phyloP scores from a whole-genome alignment of 2,113 vertebrate genomes.

The Daphoenositta chrysoptera region DNA sequence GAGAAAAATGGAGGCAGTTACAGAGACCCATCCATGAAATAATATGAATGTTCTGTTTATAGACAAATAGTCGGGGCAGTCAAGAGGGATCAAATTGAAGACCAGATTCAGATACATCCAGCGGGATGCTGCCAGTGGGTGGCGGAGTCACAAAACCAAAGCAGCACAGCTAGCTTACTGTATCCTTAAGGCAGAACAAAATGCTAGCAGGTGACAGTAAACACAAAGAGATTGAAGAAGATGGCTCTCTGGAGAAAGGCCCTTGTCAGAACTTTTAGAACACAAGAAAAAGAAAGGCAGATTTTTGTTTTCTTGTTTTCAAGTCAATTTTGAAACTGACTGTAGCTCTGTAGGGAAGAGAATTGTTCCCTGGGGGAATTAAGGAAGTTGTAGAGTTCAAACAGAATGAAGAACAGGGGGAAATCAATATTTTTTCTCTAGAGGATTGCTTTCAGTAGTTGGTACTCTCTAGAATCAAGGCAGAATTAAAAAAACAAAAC shows the following conservation, averaged over 20 bases:
- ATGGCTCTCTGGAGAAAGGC: slow-evolving; percentile 65
- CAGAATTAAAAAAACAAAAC: neutral
- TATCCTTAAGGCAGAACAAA: slow-evolving; percentile 46
- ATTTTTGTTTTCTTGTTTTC: slow-evolving; percentile 65
- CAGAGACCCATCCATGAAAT: neutral
- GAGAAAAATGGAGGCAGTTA: neutral
- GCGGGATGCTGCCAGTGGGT: neutral
- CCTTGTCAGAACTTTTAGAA: slow-evolving; percentile 66
- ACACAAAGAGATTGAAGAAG: slow-evolving; percentile 55
- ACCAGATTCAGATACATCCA: neutral
- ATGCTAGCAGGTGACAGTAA: slow-evolving; percentile 64
- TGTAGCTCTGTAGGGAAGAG: slow-evolving; percentile 51
- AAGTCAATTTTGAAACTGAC: slow-evolving; percentile 62
- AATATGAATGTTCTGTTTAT: neutral
- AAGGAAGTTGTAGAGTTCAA: slow-evolving; percentile 50
- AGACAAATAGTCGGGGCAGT: neutral
- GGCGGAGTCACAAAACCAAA: neutral
- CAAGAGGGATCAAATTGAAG: neutral
- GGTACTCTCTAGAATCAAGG: slow-evolving; percentile 9
- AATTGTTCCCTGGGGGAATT: slow-evolving; percentile 54
- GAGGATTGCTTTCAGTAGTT: slow-evolving; percentile 4
- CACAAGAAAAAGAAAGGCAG: slow-evolving; percentile 49
- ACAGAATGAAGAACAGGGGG: slow-evolving; percentile 20
- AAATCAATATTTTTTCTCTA: slow-evolving; percentile 14
- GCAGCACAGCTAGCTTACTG: neutral